phyloP scores from a whole-genome alignment of 2,797 vertebrate genomes.

The Enteromius thamalakanensis region DNA sequence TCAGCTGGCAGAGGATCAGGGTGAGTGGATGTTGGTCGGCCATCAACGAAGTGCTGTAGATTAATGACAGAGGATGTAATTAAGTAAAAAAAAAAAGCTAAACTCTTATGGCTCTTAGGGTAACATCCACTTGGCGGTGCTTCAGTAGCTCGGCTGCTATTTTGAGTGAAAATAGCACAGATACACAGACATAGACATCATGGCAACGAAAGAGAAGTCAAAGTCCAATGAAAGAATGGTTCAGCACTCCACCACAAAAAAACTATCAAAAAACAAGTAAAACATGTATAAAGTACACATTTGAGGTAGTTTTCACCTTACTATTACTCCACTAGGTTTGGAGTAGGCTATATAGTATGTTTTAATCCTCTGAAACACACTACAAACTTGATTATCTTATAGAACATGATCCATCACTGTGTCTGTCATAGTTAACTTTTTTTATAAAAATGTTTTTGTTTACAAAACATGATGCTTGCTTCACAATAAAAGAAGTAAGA shows the following conservation, averaged over 20 bases:
- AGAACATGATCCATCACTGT: too few relatives aligned
- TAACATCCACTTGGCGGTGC: not conserved
- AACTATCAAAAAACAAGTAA: not conserved
- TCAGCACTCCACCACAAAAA: not conserved
- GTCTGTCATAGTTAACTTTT: too few relatives aligned
- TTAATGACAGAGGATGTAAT: not conserved
- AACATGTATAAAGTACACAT: too few relatives aligned
- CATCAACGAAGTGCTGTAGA: not conserved
- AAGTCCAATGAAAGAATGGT: not conserved
- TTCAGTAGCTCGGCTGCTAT: not conserved
- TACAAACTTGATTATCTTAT: too few relatives aligned
- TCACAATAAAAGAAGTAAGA: too few relatives aligned
- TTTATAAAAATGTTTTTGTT: too few relatives aligned
- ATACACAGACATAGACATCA: not conserved
- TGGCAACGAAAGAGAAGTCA: not conserved
- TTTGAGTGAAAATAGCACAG: not conserved
- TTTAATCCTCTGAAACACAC: too few relatives aligned
- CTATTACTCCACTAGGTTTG: too few relatives aligned
- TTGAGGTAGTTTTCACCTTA: too few relatives aligned
- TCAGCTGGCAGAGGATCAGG: conserved; percentile 3
- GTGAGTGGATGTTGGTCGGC: not conserved
- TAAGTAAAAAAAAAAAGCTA: not conserved
- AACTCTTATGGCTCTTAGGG: not conserved
- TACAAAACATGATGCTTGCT: too few relatives aligned
- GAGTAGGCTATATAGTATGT: too few relatives aligned